Evolutionary conservation across 2,797 vertebrate genomes (phyloP).

Genomic region (Masticophis lateralis): DNA sequence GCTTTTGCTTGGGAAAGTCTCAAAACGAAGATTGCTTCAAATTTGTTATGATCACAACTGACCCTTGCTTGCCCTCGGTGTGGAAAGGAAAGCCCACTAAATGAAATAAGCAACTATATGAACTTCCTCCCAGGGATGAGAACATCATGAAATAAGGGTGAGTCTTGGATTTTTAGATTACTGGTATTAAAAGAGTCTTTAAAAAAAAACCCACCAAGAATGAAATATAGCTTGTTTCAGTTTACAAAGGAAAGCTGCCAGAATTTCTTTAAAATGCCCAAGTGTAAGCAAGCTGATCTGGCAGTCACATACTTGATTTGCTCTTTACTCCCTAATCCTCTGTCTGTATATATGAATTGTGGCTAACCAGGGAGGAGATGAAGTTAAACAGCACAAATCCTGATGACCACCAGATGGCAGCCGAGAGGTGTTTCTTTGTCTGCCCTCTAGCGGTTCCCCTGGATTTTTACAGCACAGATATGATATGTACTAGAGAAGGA

Average conservation of each 20-base stretch:
- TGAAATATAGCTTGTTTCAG: not conserved
- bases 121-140: constrained; percentile 31
- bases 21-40: not conserved
- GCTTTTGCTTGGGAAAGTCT: not conserved
- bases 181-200: not conserved
- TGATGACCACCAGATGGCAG: not conserved
- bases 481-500: not conserved
- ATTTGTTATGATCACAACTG: not conserved
- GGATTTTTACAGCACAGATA: not conserved
- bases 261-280: not conserved
- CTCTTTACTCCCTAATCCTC: not conserved
- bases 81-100: constrained; percentile 33
- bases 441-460: not conserved
- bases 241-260: not conserved
- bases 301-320: not conserved
- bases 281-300: not conserved
- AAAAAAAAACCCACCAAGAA: not conserved
- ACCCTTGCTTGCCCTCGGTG: not conserved
- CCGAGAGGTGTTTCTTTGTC: not conserved
- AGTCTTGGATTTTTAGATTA: constrained; percentile 16
- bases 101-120: constrained; percentile 12
- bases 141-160: constrained; percentile 27
- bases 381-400: not conserved
- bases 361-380: not conserved
- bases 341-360: not conserved